phyloP scores from a whole-genome alignment of 2,888 invertebrate species.

The Sarcophaga variegata region DNA sequence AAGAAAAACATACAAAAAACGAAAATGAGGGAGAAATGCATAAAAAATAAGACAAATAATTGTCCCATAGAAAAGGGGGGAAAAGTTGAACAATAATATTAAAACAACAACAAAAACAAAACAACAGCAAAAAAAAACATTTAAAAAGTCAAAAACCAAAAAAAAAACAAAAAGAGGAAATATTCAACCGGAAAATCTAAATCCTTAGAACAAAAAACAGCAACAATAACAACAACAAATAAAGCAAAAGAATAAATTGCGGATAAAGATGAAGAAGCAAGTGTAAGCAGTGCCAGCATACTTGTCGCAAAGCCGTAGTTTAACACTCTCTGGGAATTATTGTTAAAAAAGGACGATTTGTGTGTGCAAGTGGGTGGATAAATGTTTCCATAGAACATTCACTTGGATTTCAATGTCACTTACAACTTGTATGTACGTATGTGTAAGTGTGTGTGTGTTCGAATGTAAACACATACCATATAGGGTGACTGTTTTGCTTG shows the following conservation, averaged over 20 bases:
- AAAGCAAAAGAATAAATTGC: constrained; percentile 27
- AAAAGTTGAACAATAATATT: constrained; percentile 34
- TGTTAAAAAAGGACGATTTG: constrained; percentile 36
- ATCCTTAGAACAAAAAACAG: constrained; percentile 45
- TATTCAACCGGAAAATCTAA: constrained; percentile 68
- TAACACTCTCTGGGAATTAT: constrained; percentile 65
- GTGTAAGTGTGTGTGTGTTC: not conserved
- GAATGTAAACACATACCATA: not conserved
- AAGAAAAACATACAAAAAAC: constrained; percentile 61
- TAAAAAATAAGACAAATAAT: constrained; percentile 11
- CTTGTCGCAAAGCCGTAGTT: constrained; percentile 68
- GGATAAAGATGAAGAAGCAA: not conserved
- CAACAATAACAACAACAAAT: constrained; percentile 25
- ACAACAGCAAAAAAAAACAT: constrained; percentile 9
- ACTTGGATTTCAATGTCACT: constrained; percentile 21
- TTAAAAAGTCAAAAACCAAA: constrained; percentile 61
- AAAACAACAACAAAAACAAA: constrained; percentile 4
- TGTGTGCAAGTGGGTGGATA: constrained; percentile 60
- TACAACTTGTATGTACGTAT: not conserved
- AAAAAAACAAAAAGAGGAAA: constrained; percentile 49
- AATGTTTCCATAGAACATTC: constrained; percentile 32
- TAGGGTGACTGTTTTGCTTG: constrained; percentile 56
- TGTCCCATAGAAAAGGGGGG: not conserved
- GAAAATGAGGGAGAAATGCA: not conserved
- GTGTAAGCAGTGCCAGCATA: constrained; percentile 16